Base-by-base conservation (phyloP, 2,888 invertebrate species). In the Hirtodrosophila duncani region DNA sequence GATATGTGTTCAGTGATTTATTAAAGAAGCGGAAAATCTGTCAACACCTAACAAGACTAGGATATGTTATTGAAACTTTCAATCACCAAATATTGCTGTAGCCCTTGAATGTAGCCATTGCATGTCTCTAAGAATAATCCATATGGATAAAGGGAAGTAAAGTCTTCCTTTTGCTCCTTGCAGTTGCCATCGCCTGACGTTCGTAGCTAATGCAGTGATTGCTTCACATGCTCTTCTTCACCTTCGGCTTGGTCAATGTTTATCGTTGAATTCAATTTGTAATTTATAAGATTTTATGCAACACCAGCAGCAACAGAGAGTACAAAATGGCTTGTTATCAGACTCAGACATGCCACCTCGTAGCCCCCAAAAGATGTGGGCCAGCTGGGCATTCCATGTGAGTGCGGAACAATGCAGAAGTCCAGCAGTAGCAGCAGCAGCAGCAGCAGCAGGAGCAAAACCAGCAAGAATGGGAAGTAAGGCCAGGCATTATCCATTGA, bases 201-300 rank as follows among this genome's bases (percentile, higher is more conserved):
- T n/a, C n/a, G 65, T 44, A 42, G 39, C 42, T 13, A 42, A 43
- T 49, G 50, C 36, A 42, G 7, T 38, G 18, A 41, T 34, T 34
- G 29, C 26, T 31, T 27, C 10, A 31, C 36, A 5, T 6, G 13
- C 9, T 6, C 16, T 14, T 34, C 20, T 41, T 43, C 39, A 42
- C 33, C 43, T 38, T 38, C 39, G 59, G n/a, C n/a, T n/a, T n/a
- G n/a, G n/a, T n/a, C n/a, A n/a, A 66, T 74, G 69, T 63, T 80
- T 80, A 74, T 77, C 78, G 69, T 69, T 72, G 69, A 77, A 74
- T 77, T 74, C 78, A 80, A 77, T 74, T 80, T 74, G 61, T 72
- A 72, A 79, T 72, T 75, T 79, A 75, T 65, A 75, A 65, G 79
- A 79, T 65, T 70, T 62, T 56, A 55, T 50, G 51, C 49, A 45